Base-by-base conservation (phyloP, 64 coral and sea anemone genomes). In the Catalaphyllia jardinei region DNA sequence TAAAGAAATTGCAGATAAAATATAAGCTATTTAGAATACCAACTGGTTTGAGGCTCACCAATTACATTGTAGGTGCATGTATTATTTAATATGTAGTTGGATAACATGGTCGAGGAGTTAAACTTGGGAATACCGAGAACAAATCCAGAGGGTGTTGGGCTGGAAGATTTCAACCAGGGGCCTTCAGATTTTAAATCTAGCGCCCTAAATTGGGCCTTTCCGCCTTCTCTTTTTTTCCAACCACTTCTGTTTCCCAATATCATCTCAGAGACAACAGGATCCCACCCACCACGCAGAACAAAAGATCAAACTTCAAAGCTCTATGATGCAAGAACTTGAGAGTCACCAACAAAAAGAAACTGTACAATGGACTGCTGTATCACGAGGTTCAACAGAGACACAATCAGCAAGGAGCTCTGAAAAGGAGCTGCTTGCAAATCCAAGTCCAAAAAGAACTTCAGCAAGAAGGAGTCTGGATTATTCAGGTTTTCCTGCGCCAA, bases 271-370 rank as follows among this genome's bases (percentile, higher is more conserved):
- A 69, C 95, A 96, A 54, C 75, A 83, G 91, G 93, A 88, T 75
- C 95, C 91, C 12, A 78, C 87, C 52, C 75, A 92, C 55, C 95
- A 96, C 29, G 72, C 73, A 17, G 74, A 96, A 71, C 95, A 97
- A 76, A 94, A 87, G 52, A 42, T 62, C 11, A 79, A n/a, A 29
- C 77, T 97, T 16, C 91, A 97, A 77, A 78, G 87, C 35, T 82
- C 82, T n/a, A 93, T 97, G 95, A 73, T 97, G 13, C 88, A 91
- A 88, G 82, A 96, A 71, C 78, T 93, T 16, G 92, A 97, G 61
- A 91, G 46, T 20, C 76, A 92, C 24, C 71, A 87, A 20, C 46
- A 78, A 19, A 92, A 52, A 27, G 17, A 63, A 72, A 50, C 8
- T 20, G 52, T 60, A 80, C 81, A 16, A 24, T 28, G 51, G 27